A percentile compares a stretch with the other conserved stretches of the same genome.
Evolutionary conservation across 2,797 vertebrate genomes (phyloP).

Genomic region (Bradypodion ventrale): DNA sequence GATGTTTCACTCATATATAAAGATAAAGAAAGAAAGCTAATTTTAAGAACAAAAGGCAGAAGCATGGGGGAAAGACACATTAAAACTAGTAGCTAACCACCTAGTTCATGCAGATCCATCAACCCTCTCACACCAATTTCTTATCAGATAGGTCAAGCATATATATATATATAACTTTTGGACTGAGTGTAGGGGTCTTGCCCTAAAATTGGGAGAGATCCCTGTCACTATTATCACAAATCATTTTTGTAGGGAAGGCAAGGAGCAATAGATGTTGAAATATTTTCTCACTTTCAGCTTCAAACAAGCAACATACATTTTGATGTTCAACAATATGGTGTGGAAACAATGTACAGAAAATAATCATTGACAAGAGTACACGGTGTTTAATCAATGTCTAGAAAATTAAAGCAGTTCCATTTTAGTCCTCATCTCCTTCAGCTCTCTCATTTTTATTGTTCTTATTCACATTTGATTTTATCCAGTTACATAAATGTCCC

Average conservation of each 20-base stretch:
- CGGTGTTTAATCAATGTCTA: conserved; percentile 46
- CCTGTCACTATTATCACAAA: no score
- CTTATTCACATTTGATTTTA: no score
- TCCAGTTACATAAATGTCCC: no score
- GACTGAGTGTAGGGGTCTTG: no score
- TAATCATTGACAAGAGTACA: neutral
- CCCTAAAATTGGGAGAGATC: neutral
- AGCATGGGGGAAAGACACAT: neutral
- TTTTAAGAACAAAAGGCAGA: neutral
- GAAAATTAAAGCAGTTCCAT: conserved; percentile 41
- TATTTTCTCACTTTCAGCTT: neutral
- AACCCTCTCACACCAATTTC: no score
- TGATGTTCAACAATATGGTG: conserved; percentile 28
- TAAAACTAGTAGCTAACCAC: neutral
- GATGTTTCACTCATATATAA: neutral
- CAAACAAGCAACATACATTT: neutral
- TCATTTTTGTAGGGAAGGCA: neutral
- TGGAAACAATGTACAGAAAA: conserved; percentile 14
- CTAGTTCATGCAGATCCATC: neutral
- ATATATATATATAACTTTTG: no score
- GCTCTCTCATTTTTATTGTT: conserved; percentile 29
- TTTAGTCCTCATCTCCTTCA: conserved; percentile 38
- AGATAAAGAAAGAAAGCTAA: neutral
- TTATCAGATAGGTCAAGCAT: no score
- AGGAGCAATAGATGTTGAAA: neutral